Evolutionary conservation across 30 jellyfish, hydroid and myxozoan genomes (phyloP).

Genomic region (Pelagia noctiluca): DNA sequence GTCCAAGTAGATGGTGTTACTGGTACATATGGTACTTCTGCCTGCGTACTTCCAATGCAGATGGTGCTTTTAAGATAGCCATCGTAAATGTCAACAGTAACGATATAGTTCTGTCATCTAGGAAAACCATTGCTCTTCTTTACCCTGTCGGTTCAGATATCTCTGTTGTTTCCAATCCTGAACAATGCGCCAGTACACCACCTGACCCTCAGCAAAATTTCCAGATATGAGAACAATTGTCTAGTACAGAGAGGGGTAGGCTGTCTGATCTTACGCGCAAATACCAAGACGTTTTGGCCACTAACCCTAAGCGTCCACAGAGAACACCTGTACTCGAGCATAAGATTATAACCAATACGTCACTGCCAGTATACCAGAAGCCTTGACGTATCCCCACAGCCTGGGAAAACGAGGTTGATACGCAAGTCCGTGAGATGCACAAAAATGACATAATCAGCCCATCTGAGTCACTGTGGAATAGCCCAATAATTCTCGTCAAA

Average conservation of each 20-base stretch:
- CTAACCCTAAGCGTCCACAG: neutral
- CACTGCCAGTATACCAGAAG: neutral
- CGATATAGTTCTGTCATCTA: neutral
- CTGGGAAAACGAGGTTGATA: neutral
- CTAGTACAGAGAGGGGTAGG: neutral
- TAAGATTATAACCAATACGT: neutral
- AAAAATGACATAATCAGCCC: conserved; percentile 20
- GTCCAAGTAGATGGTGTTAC: neutral
- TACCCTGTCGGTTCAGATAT: neutral
- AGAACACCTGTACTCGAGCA: neutral
- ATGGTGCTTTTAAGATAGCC: neutral
- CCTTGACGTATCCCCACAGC: neutral
- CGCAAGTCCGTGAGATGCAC: neutral
- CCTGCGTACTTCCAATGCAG: neutral
- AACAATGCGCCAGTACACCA: neutral
- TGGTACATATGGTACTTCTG: neutral
- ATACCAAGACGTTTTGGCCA: neutral
- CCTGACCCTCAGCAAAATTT: neutral
- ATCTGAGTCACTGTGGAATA: conserved; percentile 9
- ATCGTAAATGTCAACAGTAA: neutral
- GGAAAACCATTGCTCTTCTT: neutral
- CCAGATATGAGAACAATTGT: too few relatives aligned
- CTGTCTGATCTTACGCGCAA: neutral
- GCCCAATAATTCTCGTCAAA: conserved; percentile 17
- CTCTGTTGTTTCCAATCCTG: neutral